Evolutionary conservation across 2,113 vertebrate species (phyloP), one percentile per base, ranked within the genome.

Genomic region (Eleginops maclovinus): DNA sequence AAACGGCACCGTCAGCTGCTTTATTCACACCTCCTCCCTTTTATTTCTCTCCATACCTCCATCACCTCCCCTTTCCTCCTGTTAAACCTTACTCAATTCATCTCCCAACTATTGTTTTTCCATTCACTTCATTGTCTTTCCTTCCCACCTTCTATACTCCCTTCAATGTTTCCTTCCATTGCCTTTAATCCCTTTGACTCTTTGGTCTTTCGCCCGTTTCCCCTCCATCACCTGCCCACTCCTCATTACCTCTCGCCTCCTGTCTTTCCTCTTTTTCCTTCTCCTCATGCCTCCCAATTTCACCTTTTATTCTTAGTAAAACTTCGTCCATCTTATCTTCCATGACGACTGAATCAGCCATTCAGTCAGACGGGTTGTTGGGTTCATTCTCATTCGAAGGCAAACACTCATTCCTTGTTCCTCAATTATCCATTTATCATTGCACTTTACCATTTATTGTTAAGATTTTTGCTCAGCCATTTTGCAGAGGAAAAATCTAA

Each of bases 1-100:
- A 81, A 93, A 91, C 11, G 11, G 72, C 70, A 60, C 79, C 68
- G 85, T 94, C 94, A 92, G 91, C 92, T 88, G 70, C 77, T 90
- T 86, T 86, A 58, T 67, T 79, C 54, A 64, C 74, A 46, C 53
- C 61, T 60, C 63, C 22, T 24, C 60, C 49, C 53, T 24, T 51
- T 51, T 55, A 43, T 60, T 17, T 26, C 50, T 40, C 10, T 62
- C 73, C 60, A n/a, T 67, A 62, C 72, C 70, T 80, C 80, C 70
- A 11, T 61, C 65, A 66, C 9, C 16, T 72, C 7, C 10, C 40
- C 21, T 64, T 58, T 56, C 50, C 21, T 28, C 26, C 40, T 26
- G 21, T n/a, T 22, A 15, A n/a, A n/a, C n/a, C n/a, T n/a, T 46
- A 60, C 60, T 40, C 41, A 70, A 36, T n/a, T n/a, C n/a, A 65